Base-by-base conservation (phyloP, 1,140 invertebrate species). In the Campodea augens region DNA sequence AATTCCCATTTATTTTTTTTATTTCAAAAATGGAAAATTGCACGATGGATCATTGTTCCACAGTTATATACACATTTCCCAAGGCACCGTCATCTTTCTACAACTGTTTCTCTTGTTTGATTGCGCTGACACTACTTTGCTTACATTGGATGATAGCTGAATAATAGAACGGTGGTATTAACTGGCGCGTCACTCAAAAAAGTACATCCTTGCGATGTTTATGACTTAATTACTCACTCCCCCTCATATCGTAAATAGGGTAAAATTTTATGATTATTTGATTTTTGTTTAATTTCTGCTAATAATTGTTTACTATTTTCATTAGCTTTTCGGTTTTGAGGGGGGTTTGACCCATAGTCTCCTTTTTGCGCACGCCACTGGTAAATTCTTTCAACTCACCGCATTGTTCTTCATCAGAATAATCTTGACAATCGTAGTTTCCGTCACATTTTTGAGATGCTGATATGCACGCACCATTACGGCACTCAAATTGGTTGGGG, bases 321-420 rank as follows among this genome's bases (percentile, higher is more conserved):
- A 18, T 39, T 39, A 39, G 12, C 38, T 25, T 12, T 27, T 13
- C 7, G 5, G 19, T 43, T 22, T n/a, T 43, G 15, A 43, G 7
- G 19, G 5, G 19, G 18, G 5, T 18, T 32, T 12, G 12, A n/a
- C 22, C 25, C 22, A 22, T 46, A 13, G 25, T 23, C 40, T 48
- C 47, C 38, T 22, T 43, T 43, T 21, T 21, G 22, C 27, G 43
- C 38, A 13, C 21, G 21, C 12, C 21, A 5, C 41, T 40, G 18
- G 22, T 2, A 21, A 38, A 43, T 29, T 22, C 15, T 18, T 37
- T 25, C 20, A 19, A 44, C 15, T 10, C 24, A 44, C 45, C 45
- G 51, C 62, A 64, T 38, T 57, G 40, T 10, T 47, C 49, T 58
- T 73, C 71, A 58, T 73, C 71, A 22, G 57, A 58, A 12, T 50